Evolutionary conservation across 1,140 invertebrate genomes (phyloP).

Genomic region (Thereuonema tuberculata): DNA sequence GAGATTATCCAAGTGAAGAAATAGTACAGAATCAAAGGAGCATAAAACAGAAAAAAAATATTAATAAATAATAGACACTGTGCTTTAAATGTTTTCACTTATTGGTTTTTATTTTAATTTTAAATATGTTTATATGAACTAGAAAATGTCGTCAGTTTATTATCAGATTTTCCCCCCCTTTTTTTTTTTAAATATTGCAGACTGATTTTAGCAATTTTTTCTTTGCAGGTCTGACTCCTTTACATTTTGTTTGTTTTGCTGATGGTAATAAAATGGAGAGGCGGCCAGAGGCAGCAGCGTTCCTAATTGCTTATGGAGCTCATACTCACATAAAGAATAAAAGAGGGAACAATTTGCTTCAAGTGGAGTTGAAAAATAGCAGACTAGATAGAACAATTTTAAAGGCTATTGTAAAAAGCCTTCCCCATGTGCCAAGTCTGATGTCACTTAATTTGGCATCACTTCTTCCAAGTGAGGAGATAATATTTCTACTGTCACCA

Average conservation of each 20-base stretch:
- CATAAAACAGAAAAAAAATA: no score
- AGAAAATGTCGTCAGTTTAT: no score
- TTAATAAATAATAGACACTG: no score
- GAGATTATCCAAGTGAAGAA: no score
- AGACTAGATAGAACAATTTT: conserved; percentile 23
- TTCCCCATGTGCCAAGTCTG: conserved; percentile 21
- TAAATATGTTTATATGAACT: no score
- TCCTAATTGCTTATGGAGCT: conserved; percentile 28
- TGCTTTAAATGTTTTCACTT: no score
- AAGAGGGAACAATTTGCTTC: conserved; percentile 21
- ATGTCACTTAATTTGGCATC: conserved; percentile 18
- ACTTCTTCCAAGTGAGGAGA: not conserved
- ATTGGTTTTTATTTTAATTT: no score
- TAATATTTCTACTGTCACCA: not conserved
- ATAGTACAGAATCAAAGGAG: no score
- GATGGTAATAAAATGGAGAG: conserved; percentile 22
- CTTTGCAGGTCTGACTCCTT: conserved; percentile 23
- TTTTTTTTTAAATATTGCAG: no score
- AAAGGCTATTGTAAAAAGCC: conserved; percentile 24
- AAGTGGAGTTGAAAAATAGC: conserved; percentile 21
- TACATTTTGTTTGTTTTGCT: conserved; percentile 29
- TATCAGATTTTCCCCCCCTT: no score
- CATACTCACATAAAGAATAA: conserved; percentile 23
- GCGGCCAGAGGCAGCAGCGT: conserved; percentile 24
- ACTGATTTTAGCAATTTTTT: no score